Evolutionary conservation across 2,797 vertebrate species (phyloP), one percentile per base, ranked within the genome.

Genomic region (Champsocephalus esox): DNA sequence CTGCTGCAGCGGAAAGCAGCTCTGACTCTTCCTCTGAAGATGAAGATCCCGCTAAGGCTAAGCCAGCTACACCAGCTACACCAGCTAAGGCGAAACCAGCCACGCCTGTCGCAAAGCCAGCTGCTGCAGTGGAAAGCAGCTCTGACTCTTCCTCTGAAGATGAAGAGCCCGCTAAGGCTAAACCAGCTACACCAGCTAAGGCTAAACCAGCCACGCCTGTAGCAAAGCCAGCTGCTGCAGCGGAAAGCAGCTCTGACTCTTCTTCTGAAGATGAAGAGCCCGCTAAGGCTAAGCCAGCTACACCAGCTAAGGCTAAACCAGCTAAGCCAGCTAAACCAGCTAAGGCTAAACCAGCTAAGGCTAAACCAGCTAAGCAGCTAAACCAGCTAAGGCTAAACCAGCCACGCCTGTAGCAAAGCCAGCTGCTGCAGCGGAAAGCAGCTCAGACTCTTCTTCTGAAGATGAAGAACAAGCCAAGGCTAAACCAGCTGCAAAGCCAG

Each of bases 181-280:
- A 92, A 52, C 19, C 67, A 0, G 50, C 80, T 2, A 5, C 60
- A 0, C 65, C 34, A 9, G 6, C 75, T 21, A 82, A 83, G 10
- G 24, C 24, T 28, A 28, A 28, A 3, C 16, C 81, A 1, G 34
- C n/a, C 14, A 64, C 62, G 9, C 62, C 62, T 19, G 41, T 55
- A 28, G 45, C 60, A 4, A 76, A 76, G 24, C 45, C 58, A 9
- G 54, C 9, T 17, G 55, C 32, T n/a, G 56, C 64, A 12, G 55
- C 78, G 5, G 94, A 92, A 9, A 87, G 85, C 70, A 62, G 82
- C 60, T 87, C 70, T 14, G 62, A 80, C 74, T 82, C 81, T 10
- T 85, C 88, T 19, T 60, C 95, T 57, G 84, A 96, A 80, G 88
- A 95, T 80, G 73, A 73, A 3, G 63, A 66, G 9, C 66, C 87